Base-by-base conservation (phyloP, 2,113 vertebrate genomes). In the Saimiri boliviensis region DNA sequence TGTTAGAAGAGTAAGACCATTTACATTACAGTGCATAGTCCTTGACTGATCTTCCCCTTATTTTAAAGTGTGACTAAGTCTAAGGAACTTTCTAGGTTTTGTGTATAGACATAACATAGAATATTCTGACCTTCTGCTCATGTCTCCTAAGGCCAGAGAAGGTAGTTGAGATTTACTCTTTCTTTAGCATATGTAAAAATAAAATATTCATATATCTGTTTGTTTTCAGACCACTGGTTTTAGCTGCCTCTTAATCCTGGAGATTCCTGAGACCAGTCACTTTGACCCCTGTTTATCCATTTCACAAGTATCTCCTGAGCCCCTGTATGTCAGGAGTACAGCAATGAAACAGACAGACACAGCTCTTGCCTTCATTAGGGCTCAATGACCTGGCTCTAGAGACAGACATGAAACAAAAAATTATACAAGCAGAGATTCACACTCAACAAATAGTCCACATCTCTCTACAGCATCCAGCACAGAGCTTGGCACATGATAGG, bases 311-410 rank as follows among this genome's bases (percentile, higher is more conserved):
- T 27, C 60, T 87, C 77, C 88, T 32, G 42, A 91, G 74, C 30
- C 16, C 60, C 74, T 93, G 32, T 8, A 23, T 66, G 80, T 71
- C 76, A 66, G 32, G 68, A 83, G 12, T 21, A 81, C 13, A 42
- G 49, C 66, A 68, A 58, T 25, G 76, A 86, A 35, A 93, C 92
- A 97, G 91, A 97, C 94, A 97, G 82, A 98, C 95, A 95, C 8
- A 85, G 80, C 47, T 60, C 37, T 71, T 60, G 37, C 68, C 80
- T 30, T 84, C 85, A 37, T 32, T 16, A 68, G 85, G 87, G 90
- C 89, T 90, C 47, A 60, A 68, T 4, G 47, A 71, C 37, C 70
- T 81, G 52, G 87, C 85, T 63, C 32, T 16, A 89, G 60, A 96
- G 93, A 97, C 95, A 90, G 8, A 97, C 92, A 93, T 5, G 47